Evolutionary conservation across 2,888 invertebrate genomes (phyloP).

Genomic region (Thysanoteuthis rhombus): DNA sequence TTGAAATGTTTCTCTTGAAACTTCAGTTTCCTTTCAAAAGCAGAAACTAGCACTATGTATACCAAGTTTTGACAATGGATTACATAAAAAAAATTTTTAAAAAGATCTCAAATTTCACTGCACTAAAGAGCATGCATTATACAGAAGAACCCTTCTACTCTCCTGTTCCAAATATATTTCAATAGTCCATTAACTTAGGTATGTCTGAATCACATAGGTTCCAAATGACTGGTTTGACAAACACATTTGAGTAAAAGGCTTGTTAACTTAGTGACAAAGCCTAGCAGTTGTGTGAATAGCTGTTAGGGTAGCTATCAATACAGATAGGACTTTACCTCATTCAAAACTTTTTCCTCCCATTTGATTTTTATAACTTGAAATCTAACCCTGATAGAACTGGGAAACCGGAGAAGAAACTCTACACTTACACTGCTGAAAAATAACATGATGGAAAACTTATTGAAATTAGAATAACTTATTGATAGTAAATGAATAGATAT

Average conservation of each 20-base stretch:
- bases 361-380: neutral
- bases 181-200: neutral
- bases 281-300: neutral
- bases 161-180: neutral
- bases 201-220: neutral
- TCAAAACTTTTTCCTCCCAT: neutral
- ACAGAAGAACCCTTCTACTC: neutral
- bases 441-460: neutral
- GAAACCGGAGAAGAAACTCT: neutral
- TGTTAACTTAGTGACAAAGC: neutral
- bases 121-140: neutral
- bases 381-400: neutral
- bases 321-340: neutral
- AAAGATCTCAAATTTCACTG: neutral
- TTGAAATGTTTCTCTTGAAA: too few relatives aligned
- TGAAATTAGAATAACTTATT: too few relatives aligned
- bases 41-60: neutral
- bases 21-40: neutral
- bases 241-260: neutral
- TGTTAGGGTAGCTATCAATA: neutral
- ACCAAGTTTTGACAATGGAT: too few relatives aligned
- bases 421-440: neutral
- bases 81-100: too few relatives aligned
- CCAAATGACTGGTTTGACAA: neutral
- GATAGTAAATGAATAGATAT: too few relatives aligned